Percentiles rank a stretch among this genome's conserved stretches.
Conservation (phyloP, 92 coral and sea anemone genomes). For the Epizoanthus fatuus region DNA sequence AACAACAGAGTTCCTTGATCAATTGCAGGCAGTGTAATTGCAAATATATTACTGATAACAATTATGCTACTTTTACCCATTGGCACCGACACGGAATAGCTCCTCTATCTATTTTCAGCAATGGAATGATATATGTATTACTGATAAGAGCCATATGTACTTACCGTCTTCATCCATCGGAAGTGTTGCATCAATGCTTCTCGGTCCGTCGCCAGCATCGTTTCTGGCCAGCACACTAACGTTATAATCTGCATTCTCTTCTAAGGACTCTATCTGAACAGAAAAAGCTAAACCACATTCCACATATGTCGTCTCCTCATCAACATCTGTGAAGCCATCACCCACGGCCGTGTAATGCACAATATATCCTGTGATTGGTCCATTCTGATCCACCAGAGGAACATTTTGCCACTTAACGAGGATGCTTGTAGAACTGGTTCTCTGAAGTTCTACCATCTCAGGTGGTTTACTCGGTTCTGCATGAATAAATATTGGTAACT, state of each 20-base stretch:
- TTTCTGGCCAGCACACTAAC: neutral
- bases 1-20: no score
- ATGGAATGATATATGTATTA: no score
- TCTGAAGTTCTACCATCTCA: neutral
- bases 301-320: neutral
- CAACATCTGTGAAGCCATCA: neutral
- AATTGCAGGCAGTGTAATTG: no score
- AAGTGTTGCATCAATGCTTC: neutral
- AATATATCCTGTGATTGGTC: neutral
- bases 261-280: neutral
- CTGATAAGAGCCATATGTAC: neutral
- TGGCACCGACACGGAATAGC: no score
- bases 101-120: no score
- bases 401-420: neutral
- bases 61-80: no score
- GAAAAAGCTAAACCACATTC: neutral
- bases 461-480: neutral
- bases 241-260: neutral
- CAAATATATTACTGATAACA: no score
- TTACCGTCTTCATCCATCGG: neutral
- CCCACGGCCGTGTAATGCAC: neutral
- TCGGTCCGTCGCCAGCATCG: neutral
- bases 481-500: no score
- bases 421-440: neutral
- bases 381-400: neutral